Conservation (phyloP, 2,888 invertebrate species). For the Polydrusus pterygomalis region DNA sequence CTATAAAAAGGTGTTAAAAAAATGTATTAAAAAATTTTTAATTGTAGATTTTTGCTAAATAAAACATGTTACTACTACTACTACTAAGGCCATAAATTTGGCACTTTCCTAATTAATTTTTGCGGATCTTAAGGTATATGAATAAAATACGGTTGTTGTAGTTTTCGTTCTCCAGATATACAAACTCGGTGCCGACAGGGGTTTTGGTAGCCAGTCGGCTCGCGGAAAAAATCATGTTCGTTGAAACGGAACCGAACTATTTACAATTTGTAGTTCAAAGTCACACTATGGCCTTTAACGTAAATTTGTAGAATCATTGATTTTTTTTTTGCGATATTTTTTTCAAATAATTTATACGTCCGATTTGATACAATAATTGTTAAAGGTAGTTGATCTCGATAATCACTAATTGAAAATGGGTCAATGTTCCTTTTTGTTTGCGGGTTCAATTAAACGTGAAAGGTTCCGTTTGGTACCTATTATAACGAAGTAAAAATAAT, state of each 20-base stretch:
- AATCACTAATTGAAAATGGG: constrained; percentile 47
- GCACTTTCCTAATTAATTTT: no score
- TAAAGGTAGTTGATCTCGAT: constrained; percentile 50
- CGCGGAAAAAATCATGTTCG: constrained; percentile 32
- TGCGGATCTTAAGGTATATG: no score
- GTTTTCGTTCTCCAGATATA: neutral
- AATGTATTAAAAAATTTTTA: no score
- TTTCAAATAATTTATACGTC: constrained; percentile 32
- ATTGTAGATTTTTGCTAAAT: no score
- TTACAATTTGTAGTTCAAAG: constrained; percentile 50
- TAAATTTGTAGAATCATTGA: constrained; percentile 47
- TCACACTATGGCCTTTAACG: constrained; percentile 50
- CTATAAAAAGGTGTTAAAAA: no score
- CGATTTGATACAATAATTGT: constrained; percentile 45
- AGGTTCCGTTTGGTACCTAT: constrained; percentile 3
- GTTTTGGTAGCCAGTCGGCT: constrained; percentile 4
- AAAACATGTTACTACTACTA: no score
- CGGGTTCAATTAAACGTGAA: neutral
- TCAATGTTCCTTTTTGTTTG: constrained; percentile 47
- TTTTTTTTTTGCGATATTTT: constrained; percentile 38
- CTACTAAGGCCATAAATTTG: no score
- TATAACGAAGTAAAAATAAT: no score
- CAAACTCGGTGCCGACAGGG: neutral
- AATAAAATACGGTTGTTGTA: no score
- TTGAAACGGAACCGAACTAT: constrained; percentile 43